A percentile compares a stretch with the other conserved stretches of the same genome.
phyloP scores from a whole-genome alignment of 2,113 vertebrate genomes.

The Budorcas taxicolor region DNA sequence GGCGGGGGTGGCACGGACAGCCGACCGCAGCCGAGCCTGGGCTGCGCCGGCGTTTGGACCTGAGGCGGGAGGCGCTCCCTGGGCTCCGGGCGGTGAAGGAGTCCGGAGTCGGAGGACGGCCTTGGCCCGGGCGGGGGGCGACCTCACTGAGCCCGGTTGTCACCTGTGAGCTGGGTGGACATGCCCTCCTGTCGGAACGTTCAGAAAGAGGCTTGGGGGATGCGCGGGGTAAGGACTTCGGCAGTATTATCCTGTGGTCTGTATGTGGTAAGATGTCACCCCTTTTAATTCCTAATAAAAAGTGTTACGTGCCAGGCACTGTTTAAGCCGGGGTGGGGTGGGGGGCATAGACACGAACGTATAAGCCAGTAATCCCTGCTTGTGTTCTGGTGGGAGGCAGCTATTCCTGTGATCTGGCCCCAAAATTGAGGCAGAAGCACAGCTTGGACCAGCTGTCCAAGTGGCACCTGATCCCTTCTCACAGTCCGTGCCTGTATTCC shows the following conservation, averaged over 20 bases:
- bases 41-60: accelerated
- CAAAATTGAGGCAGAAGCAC: background rate
- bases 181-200: background rate
- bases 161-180: accelerated
- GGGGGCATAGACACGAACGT: background rate
- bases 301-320: background rate
- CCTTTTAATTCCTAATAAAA: background rate
- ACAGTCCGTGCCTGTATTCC: background rate
- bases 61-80: background rate
- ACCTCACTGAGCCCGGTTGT: accelerated
- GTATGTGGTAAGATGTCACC: background rate
- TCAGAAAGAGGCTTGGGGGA: background rate
- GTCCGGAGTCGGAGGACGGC: background rate
- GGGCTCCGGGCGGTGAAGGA: background rate
- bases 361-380: background rate
- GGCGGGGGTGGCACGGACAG: background rate
- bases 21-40: background rate
- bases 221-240: background rate
- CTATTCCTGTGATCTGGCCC: background rate
- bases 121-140: background rate
- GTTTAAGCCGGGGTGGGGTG: background rate
- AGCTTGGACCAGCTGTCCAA: background rate
- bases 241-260: no score
- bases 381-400: no score
- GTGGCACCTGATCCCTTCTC: background rate